phyloP scores from a whole-genome alignment of 2,888 invertebrate species.

The Rosalia funebris region DNA sequence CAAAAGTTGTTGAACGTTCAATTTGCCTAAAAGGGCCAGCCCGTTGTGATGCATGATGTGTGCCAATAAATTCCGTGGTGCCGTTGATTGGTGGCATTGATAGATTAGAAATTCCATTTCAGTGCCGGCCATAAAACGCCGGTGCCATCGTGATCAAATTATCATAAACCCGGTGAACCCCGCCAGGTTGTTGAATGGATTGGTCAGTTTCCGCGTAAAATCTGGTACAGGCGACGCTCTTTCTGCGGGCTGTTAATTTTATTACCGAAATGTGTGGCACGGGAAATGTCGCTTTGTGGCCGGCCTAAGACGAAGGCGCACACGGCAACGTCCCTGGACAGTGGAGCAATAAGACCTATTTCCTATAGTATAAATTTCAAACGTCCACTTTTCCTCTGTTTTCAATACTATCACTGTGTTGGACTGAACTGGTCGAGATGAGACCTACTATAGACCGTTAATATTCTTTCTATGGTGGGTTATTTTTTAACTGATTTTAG shows the following conservation, averaged over 20 bases:
- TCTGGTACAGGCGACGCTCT: background rate
- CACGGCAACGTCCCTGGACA: no score
- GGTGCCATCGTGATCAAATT: constrained; percentile 4
- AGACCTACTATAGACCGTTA: no score
- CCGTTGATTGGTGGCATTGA: constrained; percentile 7
- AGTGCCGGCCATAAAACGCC: background rate
- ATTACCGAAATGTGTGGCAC: background rate
- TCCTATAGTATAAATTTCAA: no score
- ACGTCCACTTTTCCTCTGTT: no score
- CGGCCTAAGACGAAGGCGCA: no score
- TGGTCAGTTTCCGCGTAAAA: constrained; percentile 5
- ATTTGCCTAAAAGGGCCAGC: background rate
- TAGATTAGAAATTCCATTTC: constrained; percentile 8
- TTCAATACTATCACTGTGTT: no score
- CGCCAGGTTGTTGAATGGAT: background rate
- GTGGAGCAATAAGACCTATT: no score
- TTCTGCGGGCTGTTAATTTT: background rate
- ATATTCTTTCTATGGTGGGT: no score
- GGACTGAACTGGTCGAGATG: no score
- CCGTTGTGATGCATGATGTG: background rate
- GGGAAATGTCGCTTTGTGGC: background rate
- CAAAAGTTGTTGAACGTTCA: no score
- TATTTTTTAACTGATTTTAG: no score
- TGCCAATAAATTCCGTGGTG: constrained; percentile 2
- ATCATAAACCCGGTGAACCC: constrained; percentile 8